Percentiles rank a stretch among this genome's conserved stretches.
Evolutionary conservation across 2,113 vertebrate species (phyloP).

Genomic region (Hylia prasina): DNA sequence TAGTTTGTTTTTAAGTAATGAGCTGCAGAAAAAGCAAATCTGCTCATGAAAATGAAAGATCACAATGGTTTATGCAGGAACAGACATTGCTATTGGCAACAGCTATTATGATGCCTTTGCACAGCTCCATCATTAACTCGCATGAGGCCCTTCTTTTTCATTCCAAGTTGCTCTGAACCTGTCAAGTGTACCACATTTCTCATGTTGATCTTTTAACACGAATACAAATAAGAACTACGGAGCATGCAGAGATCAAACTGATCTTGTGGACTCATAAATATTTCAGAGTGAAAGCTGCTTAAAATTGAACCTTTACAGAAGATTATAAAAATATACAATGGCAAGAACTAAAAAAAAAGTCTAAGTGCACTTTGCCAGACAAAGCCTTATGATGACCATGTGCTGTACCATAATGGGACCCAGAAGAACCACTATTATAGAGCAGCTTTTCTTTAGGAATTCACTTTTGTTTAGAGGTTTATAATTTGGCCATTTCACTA

Average conservation of each 20-base stretch:
- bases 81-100: conserved; percentile 28
- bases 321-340: neutral
- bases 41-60: conserved; percentile 12
- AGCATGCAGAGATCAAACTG: neutral
- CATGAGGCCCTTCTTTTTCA: neutral
- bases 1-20: neutral
- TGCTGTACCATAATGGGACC: conserved; percentile 48
- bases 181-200: neutral
- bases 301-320: neutral
- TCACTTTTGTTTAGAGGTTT: conserved; percentile 29
- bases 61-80: neutral
- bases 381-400: conserved; percentile 69
- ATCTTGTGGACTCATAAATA: neutral
- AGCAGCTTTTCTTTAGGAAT: conserved; percentile 30
- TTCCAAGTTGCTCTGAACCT: neutral
- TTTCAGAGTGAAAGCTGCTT: neutral
- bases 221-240: neutral
- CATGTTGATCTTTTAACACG: neutral
- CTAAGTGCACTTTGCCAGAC: neutral
- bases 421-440: conserved; percentile 48
- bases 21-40: conserved; percentile 1
- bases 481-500: conserved; percentile 31
- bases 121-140: neutral
- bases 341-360: neutral
- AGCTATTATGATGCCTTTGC: neutral